Conservation (phyloP, 2,797 vertebrate species). For the Hephaestus fuliginosus region DNA sequence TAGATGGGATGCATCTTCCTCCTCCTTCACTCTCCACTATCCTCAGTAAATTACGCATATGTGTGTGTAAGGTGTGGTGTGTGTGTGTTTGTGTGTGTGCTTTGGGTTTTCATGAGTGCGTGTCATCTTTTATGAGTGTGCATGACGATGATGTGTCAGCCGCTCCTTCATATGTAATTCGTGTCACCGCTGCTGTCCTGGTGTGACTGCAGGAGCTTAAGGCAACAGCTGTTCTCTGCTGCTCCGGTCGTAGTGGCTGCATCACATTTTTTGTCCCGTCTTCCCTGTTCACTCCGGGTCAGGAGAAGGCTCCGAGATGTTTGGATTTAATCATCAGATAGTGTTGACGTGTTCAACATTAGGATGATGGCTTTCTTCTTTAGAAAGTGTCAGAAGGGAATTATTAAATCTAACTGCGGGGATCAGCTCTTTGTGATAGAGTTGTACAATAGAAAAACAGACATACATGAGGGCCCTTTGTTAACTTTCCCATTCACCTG, state of each 20-base stretch:
- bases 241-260: slow-evolving; percentile 6
- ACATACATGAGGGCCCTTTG: neutral
- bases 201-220: slow-evolving; percentile 66
- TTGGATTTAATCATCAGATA: neutral
- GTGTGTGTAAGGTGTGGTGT: neutral
- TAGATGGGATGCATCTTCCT: neutral
- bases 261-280: slow-evolving; percentile 16
- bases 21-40: slow-evolving; percentile 2
- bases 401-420: neutral
- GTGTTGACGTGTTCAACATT: neutral
- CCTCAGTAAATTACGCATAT: neutral
- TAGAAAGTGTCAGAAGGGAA: neutral
- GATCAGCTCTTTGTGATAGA: neutral
- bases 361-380: neutral
- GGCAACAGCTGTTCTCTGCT: slow-evolving; percentile 70
- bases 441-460: neutral
- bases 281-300: neutral
- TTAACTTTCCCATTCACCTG: neutral
- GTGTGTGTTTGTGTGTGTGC: neutral
- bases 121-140: slow-evolving; percentile 41
- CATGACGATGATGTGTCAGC: slow-evolving; percentile 47
- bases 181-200: slow-evolving; percentile 58
- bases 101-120: slow-evolving; percentile 11
- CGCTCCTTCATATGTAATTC: slow-evolving; percentile 64
- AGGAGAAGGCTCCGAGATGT: neutral